phyloP scores from a whole-genome alignment of 2,113 vertebrate genomes.

The Sylvia atricapilla region DNA sequence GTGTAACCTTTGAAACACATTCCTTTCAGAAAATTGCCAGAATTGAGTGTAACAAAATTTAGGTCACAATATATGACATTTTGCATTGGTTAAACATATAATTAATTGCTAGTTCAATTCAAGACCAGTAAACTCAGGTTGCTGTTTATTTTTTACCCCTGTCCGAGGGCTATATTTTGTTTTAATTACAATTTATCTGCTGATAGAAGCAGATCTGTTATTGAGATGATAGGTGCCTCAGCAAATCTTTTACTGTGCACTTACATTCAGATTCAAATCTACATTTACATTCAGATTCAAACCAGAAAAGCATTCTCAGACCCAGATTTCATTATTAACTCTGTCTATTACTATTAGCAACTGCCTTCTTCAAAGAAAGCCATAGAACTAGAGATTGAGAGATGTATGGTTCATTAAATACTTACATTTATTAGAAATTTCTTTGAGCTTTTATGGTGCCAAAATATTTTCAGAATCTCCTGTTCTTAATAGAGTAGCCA shows the following conservation, averaged over 20 bases:
- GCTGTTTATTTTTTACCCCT: background rate
- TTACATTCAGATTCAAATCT: background rate
- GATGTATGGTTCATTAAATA: background rate
- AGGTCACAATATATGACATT: background rate
- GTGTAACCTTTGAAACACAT: background rate
- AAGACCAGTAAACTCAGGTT: background rate
- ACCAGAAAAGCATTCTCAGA: background rate
- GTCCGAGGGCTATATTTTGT: background rate
- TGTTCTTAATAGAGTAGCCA: background rate
- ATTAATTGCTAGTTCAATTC: background rate
- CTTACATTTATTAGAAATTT: background rate
- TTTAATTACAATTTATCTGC: background rate
- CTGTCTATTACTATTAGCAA: background rate
- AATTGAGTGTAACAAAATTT: background rate
- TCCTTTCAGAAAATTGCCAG: background rate
- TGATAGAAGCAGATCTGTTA: background rate
- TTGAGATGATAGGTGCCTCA: background rate
- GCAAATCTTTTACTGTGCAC: background rate
- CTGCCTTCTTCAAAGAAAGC: background rate
- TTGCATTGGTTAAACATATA: background rate
- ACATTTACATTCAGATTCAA: background rate
- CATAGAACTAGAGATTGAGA: background rate
- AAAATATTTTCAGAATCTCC: background rate
- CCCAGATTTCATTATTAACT: background rate
- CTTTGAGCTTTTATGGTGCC: background rate